Evolutionary conservation across 2,797 vertebrate genomes (phyloP).

Genomic region (Enteromius paludinosus): DNA sequence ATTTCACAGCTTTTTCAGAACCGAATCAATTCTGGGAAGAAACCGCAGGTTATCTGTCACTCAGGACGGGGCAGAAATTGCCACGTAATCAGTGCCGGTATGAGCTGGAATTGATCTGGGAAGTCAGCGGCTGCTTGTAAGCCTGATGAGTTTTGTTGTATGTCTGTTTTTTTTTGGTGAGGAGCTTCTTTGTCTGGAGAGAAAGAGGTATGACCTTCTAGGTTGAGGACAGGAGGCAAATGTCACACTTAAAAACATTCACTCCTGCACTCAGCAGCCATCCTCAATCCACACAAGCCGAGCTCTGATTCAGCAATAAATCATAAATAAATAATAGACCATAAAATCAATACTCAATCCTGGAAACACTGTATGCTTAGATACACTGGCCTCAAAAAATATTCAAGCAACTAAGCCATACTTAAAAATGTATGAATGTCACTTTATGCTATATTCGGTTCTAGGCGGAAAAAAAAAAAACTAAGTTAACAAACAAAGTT

Average conservation of each 20-base stretch:
- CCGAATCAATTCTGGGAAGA: conserved; percentile 59
- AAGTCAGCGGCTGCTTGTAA: conserved; percentile 13
- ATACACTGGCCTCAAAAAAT: not conserved
- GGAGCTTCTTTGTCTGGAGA: conserved; percentile 10
- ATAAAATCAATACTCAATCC: conserved; percentile 32
- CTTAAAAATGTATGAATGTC: conserved; percentile 42
- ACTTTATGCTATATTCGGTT: not conserved
- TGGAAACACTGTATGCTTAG: not conserved
- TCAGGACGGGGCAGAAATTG: conserved; percentile 5
- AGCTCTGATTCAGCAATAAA: conserved; percentile 21
- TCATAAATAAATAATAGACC: conserved; percentile 42
- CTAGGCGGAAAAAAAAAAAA: no score
- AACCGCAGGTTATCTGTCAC: conserved; percentile 38
- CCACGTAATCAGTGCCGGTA: conserved; percentile 42
- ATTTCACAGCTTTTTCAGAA: conserved; percentile 61
- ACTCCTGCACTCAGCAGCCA: conserved; percentile 37
- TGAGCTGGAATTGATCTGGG: conserved; percentile 43
- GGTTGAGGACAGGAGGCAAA: conserved; percentile 44
- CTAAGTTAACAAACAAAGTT: no score
- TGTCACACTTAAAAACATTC: conserved; percentile 49
- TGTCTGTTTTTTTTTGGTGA: not conserved
- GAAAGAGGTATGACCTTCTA: conserved; percentile 32
- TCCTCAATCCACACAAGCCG: not conserved
- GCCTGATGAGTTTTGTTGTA: conserved; percentile 30
- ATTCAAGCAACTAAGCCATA: conserved; percentile 30